These are phyloP conservation scores for Nymphalis urticae DNA, from an alignment of 2,888 invertebrate genomes.

Conservation along the genomic window DNA sequence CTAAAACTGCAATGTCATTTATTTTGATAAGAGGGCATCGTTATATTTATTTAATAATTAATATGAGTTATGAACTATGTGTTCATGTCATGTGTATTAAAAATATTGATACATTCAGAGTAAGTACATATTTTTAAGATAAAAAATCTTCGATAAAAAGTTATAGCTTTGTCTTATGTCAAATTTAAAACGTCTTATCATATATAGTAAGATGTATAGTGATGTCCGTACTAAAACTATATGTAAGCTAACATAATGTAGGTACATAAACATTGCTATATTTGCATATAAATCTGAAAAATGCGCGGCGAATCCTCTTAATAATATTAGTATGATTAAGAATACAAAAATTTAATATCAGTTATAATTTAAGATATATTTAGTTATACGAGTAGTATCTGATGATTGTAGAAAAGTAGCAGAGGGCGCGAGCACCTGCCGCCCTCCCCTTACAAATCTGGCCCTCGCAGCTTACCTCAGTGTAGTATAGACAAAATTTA, in stretches of 20 bases:
- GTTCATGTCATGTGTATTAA: too few relatives aligned
- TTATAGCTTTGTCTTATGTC: too few relatives aligned
- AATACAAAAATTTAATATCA: neutral
- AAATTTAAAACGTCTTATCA: too few relatives aligned
- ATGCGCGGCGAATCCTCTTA: too few relatives aligned
- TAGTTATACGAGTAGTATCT: neutral
- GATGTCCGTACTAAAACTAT: too few relatives aligned
- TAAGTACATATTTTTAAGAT: neutral
- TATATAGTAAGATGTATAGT: too few relatives aligned
- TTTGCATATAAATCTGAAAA: too few relatives aligned
- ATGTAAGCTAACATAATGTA: too few relatives aligned
- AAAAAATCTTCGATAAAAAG: too few relatives aligned
- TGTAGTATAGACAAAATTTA: slow-evolving; percentile 49
- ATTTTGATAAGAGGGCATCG: neutral
- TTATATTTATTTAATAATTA: neutral
- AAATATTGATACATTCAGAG: neutral
- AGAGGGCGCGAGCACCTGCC: slow-evolving; percentile 76
- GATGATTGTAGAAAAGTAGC: slow-evolving; percentile 30
- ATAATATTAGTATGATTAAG: neutral
- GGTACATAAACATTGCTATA: too few relatives aligned
- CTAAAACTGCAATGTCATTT: neutral
- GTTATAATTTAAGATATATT: neutral
- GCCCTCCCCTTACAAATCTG: slow-evolving; percentile 74
- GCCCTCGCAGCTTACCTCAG: slow-evolving; percentile 65
- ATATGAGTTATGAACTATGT: neutral